Evolutionary conservation across 2,797 vertebrate genomes (phyloP).

Genomic region (Tapera naevia): DNA sequence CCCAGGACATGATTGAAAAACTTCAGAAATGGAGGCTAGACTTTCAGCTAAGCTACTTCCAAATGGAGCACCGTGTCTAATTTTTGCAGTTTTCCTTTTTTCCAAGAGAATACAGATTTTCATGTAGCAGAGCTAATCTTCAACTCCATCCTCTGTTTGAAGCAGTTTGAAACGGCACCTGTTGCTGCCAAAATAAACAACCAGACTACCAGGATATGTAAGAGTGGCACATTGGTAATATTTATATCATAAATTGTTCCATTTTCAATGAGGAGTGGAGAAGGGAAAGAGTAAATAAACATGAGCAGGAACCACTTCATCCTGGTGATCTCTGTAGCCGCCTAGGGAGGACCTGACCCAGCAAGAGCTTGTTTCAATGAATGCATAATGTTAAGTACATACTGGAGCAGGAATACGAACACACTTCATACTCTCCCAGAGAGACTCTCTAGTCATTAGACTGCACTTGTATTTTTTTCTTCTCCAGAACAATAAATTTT

Average conservation of each 20-base stretch:
- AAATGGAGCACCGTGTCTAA: background rate
- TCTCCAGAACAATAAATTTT: constrained; percentile 4
- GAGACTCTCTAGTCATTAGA: background rate
- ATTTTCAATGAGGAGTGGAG: background rate
- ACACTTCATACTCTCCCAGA: background rate
- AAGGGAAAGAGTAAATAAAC: background rate
- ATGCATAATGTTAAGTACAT: background rate
- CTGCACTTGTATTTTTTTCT: background rate
- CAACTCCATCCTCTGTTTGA: background rate
- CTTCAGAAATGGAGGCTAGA: background rate
- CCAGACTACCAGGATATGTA: background rate
- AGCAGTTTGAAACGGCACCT: background rate
- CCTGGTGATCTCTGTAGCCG: background rate
- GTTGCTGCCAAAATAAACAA: background rate
- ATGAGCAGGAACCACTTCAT: background rate
- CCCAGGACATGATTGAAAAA: no score
- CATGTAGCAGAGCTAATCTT: background rate
- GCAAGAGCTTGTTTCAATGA: background rate
- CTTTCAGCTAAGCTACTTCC: background rate
- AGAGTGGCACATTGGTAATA: background rate
- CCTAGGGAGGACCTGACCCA: background rate
- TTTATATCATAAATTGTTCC: background rate
- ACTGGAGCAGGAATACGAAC: background rate
- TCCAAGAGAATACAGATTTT: background rate
- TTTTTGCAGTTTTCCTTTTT: background rate